Base-by-base conservation (phyloP, 2,888 invertebrate species). In the Eurytoma adleriae region DNA sequence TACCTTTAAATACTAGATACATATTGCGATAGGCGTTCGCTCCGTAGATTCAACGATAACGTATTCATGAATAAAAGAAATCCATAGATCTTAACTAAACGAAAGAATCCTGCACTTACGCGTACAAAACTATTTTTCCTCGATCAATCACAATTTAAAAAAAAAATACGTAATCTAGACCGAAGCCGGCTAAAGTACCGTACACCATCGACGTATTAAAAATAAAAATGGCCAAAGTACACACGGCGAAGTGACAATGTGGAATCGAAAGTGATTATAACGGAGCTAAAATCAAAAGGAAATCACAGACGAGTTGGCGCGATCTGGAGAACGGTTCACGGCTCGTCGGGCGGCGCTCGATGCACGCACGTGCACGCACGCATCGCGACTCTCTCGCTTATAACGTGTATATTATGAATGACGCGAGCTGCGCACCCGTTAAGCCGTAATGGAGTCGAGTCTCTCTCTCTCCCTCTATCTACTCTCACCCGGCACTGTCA, bases 401-500 rank as follows among this genome's bases (percentile, higher is more conserved):
- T 64, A 61, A 56, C 69, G 69, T 79, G 68, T 79, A 70, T 74
- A 79, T 74, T 70, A 79, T 50, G 66, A 79, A 79, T 71, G 71
- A 71, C 68, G 79, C 70, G 54, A 16, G 48, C n/a, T 52, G 30
- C 30, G 62, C 75, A 59, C 66, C 70, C 75, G 79, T 67, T 79
- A 69, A 75, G 59, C 40, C 76, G 72, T 76, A 72, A 76, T 80
- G 62, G 71, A 67, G 48, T 66, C 59, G 70, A 59, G 69, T 59
- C 59, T 59, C 69, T 52, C 24, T 30, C 61, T 50, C 52, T n/a
- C 27, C n/a, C 18, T 14, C 50, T 40, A 40, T 30, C 40, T 30
- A 24, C 40, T 54, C 62, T 73, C 64, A 20, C 61, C n/a, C 16
- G 2, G 52, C 84, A 85, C 86, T 87, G 86, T 88, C 87, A 85